Conservation (phyloP, 2,113 vertebrate genomes). For the Corythoichthys intestinalis region DNA sequence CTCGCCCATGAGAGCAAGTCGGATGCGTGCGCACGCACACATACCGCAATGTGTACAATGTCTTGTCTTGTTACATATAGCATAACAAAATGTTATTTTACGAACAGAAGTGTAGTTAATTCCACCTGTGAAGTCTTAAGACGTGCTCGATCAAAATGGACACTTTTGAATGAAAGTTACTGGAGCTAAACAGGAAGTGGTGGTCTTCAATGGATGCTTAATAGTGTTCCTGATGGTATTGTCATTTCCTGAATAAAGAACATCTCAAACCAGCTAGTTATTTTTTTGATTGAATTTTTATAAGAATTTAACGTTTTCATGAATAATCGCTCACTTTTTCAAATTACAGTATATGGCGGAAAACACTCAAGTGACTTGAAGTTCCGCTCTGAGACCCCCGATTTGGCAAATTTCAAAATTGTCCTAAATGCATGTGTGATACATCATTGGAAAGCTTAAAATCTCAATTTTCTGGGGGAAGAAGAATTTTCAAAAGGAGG, state of each 20-base stretch:
- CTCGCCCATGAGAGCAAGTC: slow-evolving; percentile 38
- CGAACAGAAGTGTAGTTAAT: slow-evolving; percentile 50
- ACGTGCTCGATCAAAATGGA: slow-evolving; percentile 22
- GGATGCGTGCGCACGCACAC: slow-evolving; percentile 46
- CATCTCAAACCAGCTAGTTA: slow-evolving; percentile 37
- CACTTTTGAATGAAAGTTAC: slow-evolving; percentile 33
- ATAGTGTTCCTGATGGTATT: slow-evolving; percentile 60
- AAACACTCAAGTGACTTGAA: too few species aligned
- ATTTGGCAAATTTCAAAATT: too few species aligned
- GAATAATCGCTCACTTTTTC: too few species aligned
- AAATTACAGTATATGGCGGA: too few species aligned
- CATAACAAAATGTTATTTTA: slow-evolving; percentile 61
- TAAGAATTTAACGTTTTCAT: too few species aligned
- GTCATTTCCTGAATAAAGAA: slow-evolving; percentile 61
- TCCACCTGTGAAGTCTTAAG: slow-evolving; percentile 53
- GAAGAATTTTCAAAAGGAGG: too few species aligned
- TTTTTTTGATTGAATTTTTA: neutral
- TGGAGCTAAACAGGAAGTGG: slow-evolving; percentile 37
- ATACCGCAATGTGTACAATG: slow-evolving; percentile 51
- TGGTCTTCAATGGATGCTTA: slow-evolving; percentile 64
- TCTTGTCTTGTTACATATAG: slow-evolving; percentile 62
- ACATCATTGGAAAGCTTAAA: too few species aligned
- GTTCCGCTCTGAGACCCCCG: too few species aligned
- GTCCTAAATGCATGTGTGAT: too few species aligned
- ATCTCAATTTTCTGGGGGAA: too few species aligned